Conservation (phyloP, 2,797 vertebrate genomes). For the Propithecus perrieri region DNA sequence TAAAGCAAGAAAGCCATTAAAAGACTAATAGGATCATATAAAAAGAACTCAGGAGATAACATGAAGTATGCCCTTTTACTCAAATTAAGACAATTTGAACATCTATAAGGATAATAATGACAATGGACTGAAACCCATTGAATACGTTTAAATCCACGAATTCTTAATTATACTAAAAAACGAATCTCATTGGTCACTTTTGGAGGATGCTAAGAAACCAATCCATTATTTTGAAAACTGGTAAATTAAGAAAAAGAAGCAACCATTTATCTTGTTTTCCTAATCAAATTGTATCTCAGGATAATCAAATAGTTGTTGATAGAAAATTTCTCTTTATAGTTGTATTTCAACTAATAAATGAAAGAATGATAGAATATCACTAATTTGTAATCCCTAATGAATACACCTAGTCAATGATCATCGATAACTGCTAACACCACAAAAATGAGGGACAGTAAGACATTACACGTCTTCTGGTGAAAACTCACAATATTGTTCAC, state of each 20-base stretch:
- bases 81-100: slow-evolving; percentile 12
- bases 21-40: neutral
- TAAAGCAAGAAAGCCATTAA: slow-evolving; percentile 7
- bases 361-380: slow-evolving; percentile 7
- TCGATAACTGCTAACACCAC: neutral
- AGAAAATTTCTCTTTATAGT: slow-evolving; percentile 31
- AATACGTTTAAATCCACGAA: slow-evolving; percentile 28
- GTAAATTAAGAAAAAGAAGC: slow-evolving; percentile 35
- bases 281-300: neutral
- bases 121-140: neutral
- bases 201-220: neutral
- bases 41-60: slow-evolving; percentile 26
- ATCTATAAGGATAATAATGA: slow-evolving; percentile 15
- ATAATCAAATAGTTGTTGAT: slow-evolving; percentile 4
- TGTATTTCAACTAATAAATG: slow-evolving; percentile 38
- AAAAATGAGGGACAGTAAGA: slow-evolving; percentile 2
- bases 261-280: slow-evolving; percentile 34
- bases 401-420: neutral
- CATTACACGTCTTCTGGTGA: neutral
- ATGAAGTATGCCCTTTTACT: neutral
- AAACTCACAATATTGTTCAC: neutral
- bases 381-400: slow-evolving; percentile 23
- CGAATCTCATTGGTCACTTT: neutral
- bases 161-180: slow-evolving; percentile 15
- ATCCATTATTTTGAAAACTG: slow-evolving; percentile 50